Conservation (phyloP, 2,797 vertebrate genomes). For the Neosalanx taihuensis region DNA sequence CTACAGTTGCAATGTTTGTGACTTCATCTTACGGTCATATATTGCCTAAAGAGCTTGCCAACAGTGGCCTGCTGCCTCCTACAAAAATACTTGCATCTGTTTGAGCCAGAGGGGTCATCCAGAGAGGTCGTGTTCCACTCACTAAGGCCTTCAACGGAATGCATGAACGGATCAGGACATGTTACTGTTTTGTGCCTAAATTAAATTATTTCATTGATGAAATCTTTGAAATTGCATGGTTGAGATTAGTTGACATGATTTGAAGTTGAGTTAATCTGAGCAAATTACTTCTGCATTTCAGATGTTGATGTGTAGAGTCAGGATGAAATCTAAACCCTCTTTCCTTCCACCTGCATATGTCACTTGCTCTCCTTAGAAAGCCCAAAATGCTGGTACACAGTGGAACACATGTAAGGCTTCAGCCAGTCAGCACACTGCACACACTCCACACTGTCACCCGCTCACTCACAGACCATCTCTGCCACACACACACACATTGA, state of each 20-base stretch:
- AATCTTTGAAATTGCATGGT: not conserved
- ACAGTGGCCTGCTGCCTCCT: slow-evolving; percentile 66
- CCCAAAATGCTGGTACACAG: slow-evolving; percentile 43
- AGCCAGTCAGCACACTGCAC: slow-evolving; percentile 40
- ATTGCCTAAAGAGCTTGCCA: slow-evolving; percentile 68
- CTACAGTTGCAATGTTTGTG: slow-evolving; percentile 75
- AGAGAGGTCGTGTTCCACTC: slow-evolving; percentile 44
- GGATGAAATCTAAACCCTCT: not conserved
- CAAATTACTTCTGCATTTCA: not conserved
- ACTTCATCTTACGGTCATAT: slow-evolving; percentile 74
- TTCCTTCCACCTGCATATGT: slow-evolving; percentile 5
- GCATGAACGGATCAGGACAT: slow-evolving; percentile 25
- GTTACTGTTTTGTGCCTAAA: not conserved
- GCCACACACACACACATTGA: slow-evolving; percentile 7
- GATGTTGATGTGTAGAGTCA: too few species aligned
- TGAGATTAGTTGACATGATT: not conserved
- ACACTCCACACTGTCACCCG: slow-evolving; percentile 27
- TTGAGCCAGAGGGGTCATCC: slow-evolving; percentile 53
- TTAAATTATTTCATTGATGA: not conserved
- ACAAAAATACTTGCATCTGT: slow-evolving; percentile 76
- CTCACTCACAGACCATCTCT: slow-evolving; percentile 9
- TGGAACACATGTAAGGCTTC: slow-evolving; percentile 54
- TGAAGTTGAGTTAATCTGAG: not conserved
- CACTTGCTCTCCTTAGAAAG: not conserved
- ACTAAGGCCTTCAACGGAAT: slow-evolving; percentile 40